These are phyloP conservation scores for Centropyge bicolor DNA, from an alignment of 2,797 vertebrate genomes.

Conservation along the genomic window DNA sequence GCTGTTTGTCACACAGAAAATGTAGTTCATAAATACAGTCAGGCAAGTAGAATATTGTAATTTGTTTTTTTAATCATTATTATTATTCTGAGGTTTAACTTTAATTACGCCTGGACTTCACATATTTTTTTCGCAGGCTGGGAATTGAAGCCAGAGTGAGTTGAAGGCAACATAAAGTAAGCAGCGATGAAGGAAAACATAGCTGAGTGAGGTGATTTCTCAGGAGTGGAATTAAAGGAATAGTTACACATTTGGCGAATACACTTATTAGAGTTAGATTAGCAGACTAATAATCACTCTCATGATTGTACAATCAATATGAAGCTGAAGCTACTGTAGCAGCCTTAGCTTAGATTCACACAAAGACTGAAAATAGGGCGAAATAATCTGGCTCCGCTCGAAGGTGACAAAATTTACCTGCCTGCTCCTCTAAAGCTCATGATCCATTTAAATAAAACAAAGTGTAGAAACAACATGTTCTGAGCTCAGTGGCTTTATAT, in stretches of 20 bases:
- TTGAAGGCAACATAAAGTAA: not conserved
- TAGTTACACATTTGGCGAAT: not conserved
- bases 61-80: too few species aligned
- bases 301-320: not conserved
- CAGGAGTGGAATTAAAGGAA: not conserved
- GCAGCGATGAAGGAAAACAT: not conserved
- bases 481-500: not conserved
- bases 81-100: not conserved
- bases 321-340: not conserved
- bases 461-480: too few species aligned
- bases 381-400: not conserved
- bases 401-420: not conserved
- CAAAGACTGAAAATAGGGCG: not conserved
- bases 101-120: not conserved
- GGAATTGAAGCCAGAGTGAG: not conserved
- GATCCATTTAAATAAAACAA: too few species aligned
- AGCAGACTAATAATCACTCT: not conserved
- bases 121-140: too few species aligned
- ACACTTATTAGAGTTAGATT: not conserved
- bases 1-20: not conserved
- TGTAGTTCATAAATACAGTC: not conserved
- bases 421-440: not conserved
- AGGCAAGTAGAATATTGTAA: not conserved
- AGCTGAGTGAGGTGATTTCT: not conserved
- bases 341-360: not conserved